These are phyloP conservation scores for Elephas maximus DNA, from an alignment of 2,113 vertebrate species.

Conservation along the genomic window DNA sequence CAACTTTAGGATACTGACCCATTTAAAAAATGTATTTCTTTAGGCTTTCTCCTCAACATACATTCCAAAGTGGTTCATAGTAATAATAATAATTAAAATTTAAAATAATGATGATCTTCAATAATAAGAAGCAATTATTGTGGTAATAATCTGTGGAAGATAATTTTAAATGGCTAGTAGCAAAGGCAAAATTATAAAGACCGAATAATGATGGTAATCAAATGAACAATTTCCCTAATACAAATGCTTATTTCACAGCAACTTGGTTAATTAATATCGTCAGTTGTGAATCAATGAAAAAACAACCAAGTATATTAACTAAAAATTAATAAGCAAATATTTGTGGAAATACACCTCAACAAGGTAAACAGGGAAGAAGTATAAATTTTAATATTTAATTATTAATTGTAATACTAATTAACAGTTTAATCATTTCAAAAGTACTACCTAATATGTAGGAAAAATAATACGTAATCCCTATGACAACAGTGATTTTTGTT, in stretches of 20 bases:
- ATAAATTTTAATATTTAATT: not conserved
- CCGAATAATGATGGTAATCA: slow-evolving; percentile 78
- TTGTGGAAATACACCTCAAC: not conserved
- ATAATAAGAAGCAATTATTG: slow-evolving; percentile 75
- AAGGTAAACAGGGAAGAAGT: not conserved
- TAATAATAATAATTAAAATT: slow-evolving; percentile 80
- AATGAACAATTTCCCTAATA: slow-evolving; percentile 63
- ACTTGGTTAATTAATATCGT: slow-evolving; percentile 61
- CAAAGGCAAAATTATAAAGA: slow-evolving; percentile 66
- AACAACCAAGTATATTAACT: slow-evolving; percentile 49
- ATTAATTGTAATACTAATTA: not conserved
- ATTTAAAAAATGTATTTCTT: slow-evolving; percentile 23
- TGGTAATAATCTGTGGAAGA: slow-evolving; percentile 66
- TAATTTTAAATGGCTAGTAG: slow-evolving; percentile 61
- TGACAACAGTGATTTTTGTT: not conserved
- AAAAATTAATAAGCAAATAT: not conserved
- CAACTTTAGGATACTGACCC: not conserved
- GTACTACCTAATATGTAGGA: not conserved
- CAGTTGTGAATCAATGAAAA: slow-evolving; percentile 50
- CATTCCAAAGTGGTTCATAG: slow-evolving; percentile 55
- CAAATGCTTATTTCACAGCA: slow-evolving; percentile 51
- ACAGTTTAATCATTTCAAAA: not conserved
- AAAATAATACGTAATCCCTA: no score
- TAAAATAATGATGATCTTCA: slow-evolving; percentile 69
- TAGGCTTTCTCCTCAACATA: slow-evolving; percentile 31